Evolutionary conservation across 2,888 invertebrate genomes (phyloP).

Genomic region (Andrena hattorfiana): DNA sequence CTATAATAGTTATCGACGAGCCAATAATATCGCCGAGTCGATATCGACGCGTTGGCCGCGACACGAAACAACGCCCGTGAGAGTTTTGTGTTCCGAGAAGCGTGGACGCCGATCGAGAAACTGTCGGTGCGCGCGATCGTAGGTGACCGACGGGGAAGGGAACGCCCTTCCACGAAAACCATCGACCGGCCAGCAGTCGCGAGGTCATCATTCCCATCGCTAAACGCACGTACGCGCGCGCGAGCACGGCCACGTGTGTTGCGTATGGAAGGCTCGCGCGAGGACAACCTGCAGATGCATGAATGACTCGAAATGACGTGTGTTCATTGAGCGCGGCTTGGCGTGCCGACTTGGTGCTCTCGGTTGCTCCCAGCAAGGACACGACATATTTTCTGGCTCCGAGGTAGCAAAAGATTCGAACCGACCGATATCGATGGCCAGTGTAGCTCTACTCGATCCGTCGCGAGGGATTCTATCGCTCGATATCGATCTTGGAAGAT

Average conservation of each 20-base stretch:
- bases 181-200: conserved; percentile 25
- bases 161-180: conserved; percentile 6
- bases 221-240: conserved; percentile 41
- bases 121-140: conserved; percentile 2
- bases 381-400: conserved; percentile 77
- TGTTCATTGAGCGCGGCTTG: conserved; percentile 81
- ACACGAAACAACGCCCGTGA: conserved; percentile 6
- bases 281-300: conserved; percentile 82
- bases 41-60: not conserved
- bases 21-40: not conserved
- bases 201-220: conserved; percentile 60
- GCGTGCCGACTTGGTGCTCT: conserved; percentile 72
- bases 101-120: conserved; percentile 1
- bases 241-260: conserved; percentile 65
- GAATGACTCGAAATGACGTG: conserved; percentile 83
- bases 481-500: too few relatives aligned
- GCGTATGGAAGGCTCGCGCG: conserved; percentile 66
- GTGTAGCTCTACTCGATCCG: too few relatives aligned
- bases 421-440: conserved; percentile 19
- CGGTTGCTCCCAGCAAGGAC: conserved; percentile 80
- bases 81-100: not conserved
- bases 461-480: too few relatives aligned
- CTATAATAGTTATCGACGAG: not conserved
- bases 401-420: conserved; percentile 66
- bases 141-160: not conserved